Evolutionary conservation across 2,113 vertebrate genomes (phyloP).

Genomic region (Lepisosteus osseus): DNA sequence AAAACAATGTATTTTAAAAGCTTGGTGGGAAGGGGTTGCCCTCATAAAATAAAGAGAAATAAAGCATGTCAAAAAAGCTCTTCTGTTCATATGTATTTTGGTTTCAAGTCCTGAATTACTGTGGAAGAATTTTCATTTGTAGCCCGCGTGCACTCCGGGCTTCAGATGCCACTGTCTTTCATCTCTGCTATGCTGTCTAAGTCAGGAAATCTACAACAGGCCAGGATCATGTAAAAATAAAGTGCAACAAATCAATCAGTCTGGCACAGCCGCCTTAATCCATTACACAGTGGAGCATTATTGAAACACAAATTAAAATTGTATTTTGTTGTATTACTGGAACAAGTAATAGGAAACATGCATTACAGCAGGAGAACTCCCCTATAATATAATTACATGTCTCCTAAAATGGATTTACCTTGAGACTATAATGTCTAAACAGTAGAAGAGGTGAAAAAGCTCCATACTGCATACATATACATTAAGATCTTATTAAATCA

Average conservation of each 20-base stretch:
- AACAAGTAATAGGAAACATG: constrained; percentile 53
- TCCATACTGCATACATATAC: too few species aligned
- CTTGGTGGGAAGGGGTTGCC: too few species aligned
- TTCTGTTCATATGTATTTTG: too few species aligned
- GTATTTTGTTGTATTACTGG: constrained; percentile 45
- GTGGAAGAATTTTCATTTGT: too few species aligned
- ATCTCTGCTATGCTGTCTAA: constrained; percentile 40
- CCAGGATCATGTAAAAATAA: constrained; percentile 41
- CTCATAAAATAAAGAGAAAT: too few species aligned
- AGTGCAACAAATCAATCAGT: constrained; percentile 57
- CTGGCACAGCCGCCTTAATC: constrained; percentile 40
- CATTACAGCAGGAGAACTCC: constrained; percentile 37
- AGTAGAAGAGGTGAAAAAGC: constrained; percentile 28
- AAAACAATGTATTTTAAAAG: too few species aligned
- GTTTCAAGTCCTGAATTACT: too few species aligned
- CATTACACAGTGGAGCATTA: constrained; percentile 44
- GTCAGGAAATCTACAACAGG: constrained; percentile 33
- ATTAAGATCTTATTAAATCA: too few species aligned
- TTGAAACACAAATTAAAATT: constrained; percentile 61
- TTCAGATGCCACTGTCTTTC: constrained; percentile 21
- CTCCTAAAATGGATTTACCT: constrained; percentile 49
- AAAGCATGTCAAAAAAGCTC: too few species aligned
- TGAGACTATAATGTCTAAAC: constrained; percentile 38
- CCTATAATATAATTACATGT: constrained; percentile 57
- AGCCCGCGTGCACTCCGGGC: too few species aligned